These are phyloP conservation scores for Macropis europaea DNA, from an alignment of 2,888 invertebrate species.

Conservation along the genomic window DNA sequence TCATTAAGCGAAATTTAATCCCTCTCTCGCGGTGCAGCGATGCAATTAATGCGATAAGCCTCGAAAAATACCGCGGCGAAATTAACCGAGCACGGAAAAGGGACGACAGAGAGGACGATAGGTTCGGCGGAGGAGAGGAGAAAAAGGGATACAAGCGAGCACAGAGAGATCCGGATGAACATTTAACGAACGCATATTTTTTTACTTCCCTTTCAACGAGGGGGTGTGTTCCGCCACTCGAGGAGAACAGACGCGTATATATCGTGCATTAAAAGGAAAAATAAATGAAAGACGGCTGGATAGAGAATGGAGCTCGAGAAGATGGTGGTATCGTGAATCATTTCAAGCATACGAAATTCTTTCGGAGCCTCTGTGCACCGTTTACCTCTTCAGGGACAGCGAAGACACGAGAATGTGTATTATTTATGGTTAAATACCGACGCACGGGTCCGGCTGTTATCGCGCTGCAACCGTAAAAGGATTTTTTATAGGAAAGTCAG, in stretches of 20 bases:
- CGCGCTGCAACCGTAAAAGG: too few species aligned
- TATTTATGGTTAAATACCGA: too few species aligned
- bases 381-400: too few species aligned
- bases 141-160: not conserved
- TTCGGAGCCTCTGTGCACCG: too few species aligned
- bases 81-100: slow-evolving; percentile 42
- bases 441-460: too few species aligned
- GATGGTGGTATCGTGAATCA: too few species aligned
- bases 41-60: slow-evolving; percentile 63
- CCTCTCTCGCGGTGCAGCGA: slow-evolving; percentile 35
- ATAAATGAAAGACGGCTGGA: slow-evolving; percentile 24
- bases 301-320: slow-evolving; percentile 8
- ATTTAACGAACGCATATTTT: slow-evolving; percentile 34
- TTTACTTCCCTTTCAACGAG: slow-evolving; percentile 11
- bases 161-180: slow-evolving; percentile 26
- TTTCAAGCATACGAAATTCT: too few species aligned
- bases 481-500: too few species aligned
- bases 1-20: slow-evolving; percentile 60
- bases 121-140: too few species aligned
- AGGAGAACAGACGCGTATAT: not conserved
- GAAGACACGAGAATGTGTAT: too few species aligned
- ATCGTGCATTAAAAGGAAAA: slow-evolving; percentile 11
- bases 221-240: not conserved
- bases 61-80: slow-evolving; percentile 57
- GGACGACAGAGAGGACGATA: not conserved